Percentiles rank a stretch among this genome's conserved stretches.
Conservation (phyloP, 2,797 vertebrate species). For the Microcaecilia unicolor region DNA sequence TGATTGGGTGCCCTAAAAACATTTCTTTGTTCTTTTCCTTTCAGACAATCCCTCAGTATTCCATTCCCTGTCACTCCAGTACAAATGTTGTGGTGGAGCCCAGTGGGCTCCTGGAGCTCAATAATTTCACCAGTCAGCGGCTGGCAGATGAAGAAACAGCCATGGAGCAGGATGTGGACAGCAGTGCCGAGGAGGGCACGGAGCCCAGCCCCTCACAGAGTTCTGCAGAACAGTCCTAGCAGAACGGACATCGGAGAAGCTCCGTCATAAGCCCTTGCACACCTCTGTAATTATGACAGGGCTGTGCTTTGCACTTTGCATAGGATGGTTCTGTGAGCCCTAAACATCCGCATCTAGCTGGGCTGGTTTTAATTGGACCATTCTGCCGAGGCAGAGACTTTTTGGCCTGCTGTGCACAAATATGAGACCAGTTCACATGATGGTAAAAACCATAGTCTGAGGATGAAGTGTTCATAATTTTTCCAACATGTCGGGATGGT, state of each 20-base stretch:
- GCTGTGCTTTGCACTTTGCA: slow-evolving; percentile 58
- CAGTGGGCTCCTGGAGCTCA: slow-evolving; percentile 93
- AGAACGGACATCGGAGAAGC: slow-evolving; percentile 32
- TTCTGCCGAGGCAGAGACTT: slow-evolving; percentile 34
- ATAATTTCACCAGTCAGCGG: slow-evolving; percentile 94
- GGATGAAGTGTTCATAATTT: no score
- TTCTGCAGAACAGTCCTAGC: slow-evolving; percentile 60
- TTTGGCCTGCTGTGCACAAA: no score
- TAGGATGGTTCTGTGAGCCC: slow-evolving; percentile 28
- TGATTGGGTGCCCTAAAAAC: no score
- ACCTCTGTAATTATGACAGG: no score
- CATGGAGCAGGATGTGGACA: slow-evolving; percentile 90
- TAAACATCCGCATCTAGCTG: slow-evolving; percentile 30
- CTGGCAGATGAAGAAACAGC: slow-evolving; percentile 83
- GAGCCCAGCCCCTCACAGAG: slow-evolving; percentile 57
- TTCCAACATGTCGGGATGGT: no score
- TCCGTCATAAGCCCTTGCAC: slow-evolving; percentile 39
- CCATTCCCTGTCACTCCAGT: slow-evolving; percentile 92
- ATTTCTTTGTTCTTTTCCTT: slow-evolving; percentile 11
- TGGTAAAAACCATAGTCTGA: no score
- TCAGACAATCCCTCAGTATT: slow-evolving; percentile 92
- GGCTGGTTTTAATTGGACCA: slow-evolving; percentile 35
- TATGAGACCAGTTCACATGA: no score
- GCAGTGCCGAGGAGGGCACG: slow-evolving; percentile 63
- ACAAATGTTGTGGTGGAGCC: slow-evolving; percentile 97